These are phyloP conservation scores for Uloborus diversus DNA, from an alignment of 1,140 invertebrate species.

Conservation along the genomic window DNA sequence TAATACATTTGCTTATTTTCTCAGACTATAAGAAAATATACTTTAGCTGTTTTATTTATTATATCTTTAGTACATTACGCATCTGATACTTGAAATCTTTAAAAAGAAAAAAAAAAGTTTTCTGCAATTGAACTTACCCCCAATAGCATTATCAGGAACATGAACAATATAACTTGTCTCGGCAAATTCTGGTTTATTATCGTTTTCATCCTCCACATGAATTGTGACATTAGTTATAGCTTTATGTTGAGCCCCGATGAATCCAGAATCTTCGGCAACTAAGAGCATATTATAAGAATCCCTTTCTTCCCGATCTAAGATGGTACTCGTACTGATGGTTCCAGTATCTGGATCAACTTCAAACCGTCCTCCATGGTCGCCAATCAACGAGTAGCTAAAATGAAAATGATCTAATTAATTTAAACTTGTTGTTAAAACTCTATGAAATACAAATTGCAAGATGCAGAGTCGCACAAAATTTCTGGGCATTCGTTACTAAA, in stretches of 20 bases:
- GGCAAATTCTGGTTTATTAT: slow-evolving; percentile 83
- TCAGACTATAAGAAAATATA: too few species aligned
- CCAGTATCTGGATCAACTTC: slow-evolving; percentile 59
- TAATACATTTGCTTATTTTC: too few species aligned
- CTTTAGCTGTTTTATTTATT: too few species aligned
- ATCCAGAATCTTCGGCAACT: slow-evolving; percentile 84
- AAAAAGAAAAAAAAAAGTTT: too few species aligned
- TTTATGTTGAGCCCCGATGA: slow-evolving; percentile 44
- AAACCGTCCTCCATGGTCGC: slow-evolving; percentile 52
- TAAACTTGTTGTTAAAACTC: not conserved
- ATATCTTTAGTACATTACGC: too few species aligned
- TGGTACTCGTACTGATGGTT: slow-evolving; percentile 63
- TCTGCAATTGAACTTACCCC: slow-evolving; percentile 71
- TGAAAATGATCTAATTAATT: not conserved
- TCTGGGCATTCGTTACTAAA: too few species aligned
- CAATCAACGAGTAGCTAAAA: slow-evolving; percentile 49
- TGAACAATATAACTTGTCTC: slow-evolving; percentile 77
- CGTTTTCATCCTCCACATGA: slow-evolving; percentile 82
- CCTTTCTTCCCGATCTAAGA: slow-evolving; percentile 71
- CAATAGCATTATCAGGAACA: slow-evolving; percentile 78
- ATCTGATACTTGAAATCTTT: too few species aligned
- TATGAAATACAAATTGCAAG: too few species aligned
- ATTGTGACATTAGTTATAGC: slow-evolving; percentile 79
- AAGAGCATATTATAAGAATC: slow-evolving; percentile 80
- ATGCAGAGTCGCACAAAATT: too few species aligned